Evolutionary conservation across 2,797 vertebrate species (phyloP).

Genomic region (Darevskia nairensis): DNA sequence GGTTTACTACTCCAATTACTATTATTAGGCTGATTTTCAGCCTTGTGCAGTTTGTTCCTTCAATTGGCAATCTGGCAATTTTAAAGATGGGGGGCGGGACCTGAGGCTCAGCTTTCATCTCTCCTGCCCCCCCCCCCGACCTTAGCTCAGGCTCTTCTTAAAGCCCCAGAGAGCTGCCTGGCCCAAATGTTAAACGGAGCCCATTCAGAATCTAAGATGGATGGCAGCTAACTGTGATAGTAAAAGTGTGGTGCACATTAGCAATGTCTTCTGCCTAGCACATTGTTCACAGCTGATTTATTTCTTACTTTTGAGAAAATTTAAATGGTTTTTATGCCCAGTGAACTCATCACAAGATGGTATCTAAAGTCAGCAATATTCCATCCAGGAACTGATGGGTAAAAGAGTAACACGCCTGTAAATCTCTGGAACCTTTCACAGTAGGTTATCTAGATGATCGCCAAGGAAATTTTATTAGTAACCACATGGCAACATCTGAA

Average conservation of each 20-base stretch:
- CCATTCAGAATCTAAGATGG: not conserved
- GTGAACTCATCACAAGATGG: constrained; percentile 53
- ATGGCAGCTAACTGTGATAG: not conserved
- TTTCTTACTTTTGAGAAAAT: constrained; percentile 66
- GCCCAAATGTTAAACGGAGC: not conserved
- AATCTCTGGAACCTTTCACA: constrained; percentile 38
- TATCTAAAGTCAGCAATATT: constrained; percentile 57
- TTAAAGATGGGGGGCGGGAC: not conserved
- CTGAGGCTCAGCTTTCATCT: too few species aligned
- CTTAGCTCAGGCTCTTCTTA: not conserved
- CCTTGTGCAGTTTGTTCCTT: not conserved
- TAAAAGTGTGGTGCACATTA: accelerated
- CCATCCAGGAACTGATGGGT: constrained; percentile 52
- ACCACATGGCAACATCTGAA: constrained; percentile 55
- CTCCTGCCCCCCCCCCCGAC: not conserved
- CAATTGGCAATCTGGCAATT: not conserved
- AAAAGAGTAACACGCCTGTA: constrained; percentile 46
- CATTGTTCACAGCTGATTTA: constrained; percentile 68
- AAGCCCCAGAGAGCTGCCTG: not conserved
- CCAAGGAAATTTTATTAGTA: constrained; percentile 64
- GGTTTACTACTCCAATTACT: not conserved
- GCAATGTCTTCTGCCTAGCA: constrained; percentile 9
- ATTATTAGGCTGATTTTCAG: not conserved
- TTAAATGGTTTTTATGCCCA: constrained; percentile 62
- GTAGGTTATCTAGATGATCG: constrained; percentile 28